Evolutionary conservation across 2,113 vertebrate species (phyloP).

Genomic region (Petrocephalus microphthalmus): DNA sequence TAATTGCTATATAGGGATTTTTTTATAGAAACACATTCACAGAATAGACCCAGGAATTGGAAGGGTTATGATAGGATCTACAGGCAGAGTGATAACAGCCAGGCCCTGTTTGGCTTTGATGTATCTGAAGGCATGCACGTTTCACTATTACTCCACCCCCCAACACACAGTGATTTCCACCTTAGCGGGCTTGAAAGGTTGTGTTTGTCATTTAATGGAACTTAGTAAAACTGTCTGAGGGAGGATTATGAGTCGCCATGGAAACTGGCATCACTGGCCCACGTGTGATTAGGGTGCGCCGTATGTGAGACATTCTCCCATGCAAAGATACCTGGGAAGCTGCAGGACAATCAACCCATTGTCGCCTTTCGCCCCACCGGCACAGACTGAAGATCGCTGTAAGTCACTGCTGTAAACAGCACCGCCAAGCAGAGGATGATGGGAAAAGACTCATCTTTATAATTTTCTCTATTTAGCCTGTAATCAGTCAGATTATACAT

Average conservation of each 20-base stretch:
- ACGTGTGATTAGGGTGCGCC: neutral
- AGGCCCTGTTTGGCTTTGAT: neutral
- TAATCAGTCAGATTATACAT: neutral
- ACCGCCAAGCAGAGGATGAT: neutral
- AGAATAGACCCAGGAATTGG: neutral
- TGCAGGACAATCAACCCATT: neutral
- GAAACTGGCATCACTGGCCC: constrained; percentile 13
- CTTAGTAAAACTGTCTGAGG: constrained; percentile 22
- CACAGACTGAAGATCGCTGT: neutral
- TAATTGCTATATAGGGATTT: neutral
- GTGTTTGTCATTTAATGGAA: constrained; percentile 25
- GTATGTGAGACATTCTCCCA: neutral
- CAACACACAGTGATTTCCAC: constrained; percentile 1
- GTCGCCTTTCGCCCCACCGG: neutral
- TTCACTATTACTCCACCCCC: neutral
- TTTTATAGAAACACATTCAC: neutral
- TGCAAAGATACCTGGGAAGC: neutral
- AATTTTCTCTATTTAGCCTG: neutral
- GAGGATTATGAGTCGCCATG: constrained; percentile 25
- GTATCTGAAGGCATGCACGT: constrained; percentile 8
- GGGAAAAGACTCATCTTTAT: neutral
- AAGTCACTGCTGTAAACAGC: neutral
- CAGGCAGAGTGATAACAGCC: neutral
- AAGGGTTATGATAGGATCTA: neutral
- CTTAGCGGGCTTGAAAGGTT: constrained; percentile 20